phyloP scores from a whole-genome alignment of 2,888 invertebrate species.

The Drosophila ustulata region DNA sequence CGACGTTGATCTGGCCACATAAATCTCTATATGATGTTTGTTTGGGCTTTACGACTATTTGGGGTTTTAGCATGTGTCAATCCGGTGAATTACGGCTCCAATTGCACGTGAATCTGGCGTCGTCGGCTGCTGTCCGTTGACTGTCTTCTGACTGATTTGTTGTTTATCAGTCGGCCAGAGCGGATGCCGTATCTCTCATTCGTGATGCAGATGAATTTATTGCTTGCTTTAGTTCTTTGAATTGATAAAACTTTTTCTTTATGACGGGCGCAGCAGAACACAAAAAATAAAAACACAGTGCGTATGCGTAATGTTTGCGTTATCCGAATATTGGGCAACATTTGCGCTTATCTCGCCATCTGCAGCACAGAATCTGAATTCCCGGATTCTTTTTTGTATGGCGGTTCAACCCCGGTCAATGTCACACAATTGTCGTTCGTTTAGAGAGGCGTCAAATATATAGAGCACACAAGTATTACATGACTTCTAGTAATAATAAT shows the following conservation, averaged over 20 bases:
- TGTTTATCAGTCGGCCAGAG: slow-evolving; percentile 22
- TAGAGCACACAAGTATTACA: slow-evolving; percentile 10
- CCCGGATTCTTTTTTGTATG: background rate
- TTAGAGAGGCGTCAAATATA: slow-evolving; percentile 14
- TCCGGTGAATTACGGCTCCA: slow-evolving; percentile 52
- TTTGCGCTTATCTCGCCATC: slow-evolving; percentile 30
- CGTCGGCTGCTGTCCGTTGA: slow-evolving; percentile 37
- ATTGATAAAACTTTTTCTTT: slow-evolving; percentile 49
- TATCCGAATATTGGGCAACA: slow-evolving; percentile 29
- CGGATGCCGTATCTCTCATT: slow-evolving; percentile 39
- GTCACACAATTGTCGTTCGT: slow-evolving; percentile 39
- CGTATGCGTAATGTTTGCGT: slow-evolving; percentile 69
- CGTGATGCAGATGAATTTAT: slow-evolving; percentile 64
- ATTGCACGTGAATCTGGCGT: slow-evolving; percentile 62
- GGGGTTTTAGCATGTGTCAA: slow-evolving; percentile 52
- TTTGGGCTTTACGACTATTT: slow-evolving; percentile 28
- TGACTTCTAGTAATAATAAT: slow-evolving; percentile 26
- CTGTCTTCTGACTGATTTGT: slow-evolving; percentile 18
- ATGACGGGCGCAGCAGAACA: slow-evolving; percentile 25
- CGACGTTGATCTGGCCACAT: slow-evolving; percentile 17
- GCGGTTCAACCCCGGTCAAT: slow-evolving; percentile 47
- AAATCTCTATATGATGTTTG: slow-evolving; percentile 29
- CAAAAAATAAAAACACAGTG: slow-evolving; percentile 24
- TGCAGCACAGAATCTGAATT: slow-evolving; percentile 3
- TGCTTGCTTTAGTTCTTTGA: slow-evolving; percentile 12